These are phyloP conservation scores for Crotalus tigris DNA, from an alignment of 2,113 vertebrate genomes.

Conservation along the genomic window DNA sequence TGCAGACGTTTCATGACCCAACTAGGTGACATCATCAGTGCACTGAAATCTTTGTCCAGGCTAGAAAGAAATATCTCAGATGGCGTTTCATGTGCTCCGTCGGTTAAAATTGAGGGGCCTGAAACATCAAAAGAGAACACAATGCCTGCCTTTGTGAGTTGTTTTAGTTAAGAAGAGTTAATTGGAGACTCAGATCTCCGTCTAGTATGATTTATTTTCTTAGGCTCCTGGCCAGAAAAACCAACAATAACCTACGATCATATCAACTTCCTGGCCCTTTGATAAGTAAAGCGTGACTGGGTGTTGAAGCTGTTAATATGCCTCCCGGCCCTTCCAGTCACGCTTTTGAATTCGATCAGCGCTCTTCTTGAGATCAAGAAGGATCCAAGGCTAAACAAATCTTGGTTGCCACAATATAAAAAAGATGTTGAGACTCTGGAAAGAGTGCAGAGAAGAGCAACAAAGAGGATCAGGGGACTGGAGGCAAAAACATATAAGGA, in stretches of 20 bases:
- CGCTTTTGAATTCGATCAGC: not conserved
- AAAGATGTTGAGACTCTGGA: not conserved
- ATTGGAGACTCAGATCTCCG: not conserved
- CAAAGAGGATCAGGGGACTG: not conserved
- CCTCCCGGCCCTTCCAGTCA: not conserved
- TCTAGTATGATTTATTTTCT: not conserved
- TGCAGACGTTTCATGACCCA: not conserved
- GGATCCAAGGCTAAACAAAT: not conserved
- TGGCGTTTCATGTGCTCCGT: not conserved
- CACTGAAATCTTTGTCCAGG: not conserved
- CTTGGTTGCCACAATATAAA: not conserved
- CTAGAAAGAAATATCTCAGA: too few species aligned
- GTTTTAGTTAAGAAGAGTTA: not conserved
- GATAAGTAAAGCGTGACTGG: not conserved
- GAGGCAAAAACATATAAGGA: not conserved
- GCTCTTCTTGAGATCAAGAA: not conserved
- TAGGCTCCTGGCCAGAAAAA: not conserved
- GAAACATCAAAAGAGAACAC: not conserved
- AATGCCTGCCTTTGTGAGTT: accelerated
- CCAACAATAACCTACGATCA: not conserved
- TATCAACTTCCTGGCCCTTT: not conserved
- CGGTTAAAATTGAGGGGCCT: not conserved
- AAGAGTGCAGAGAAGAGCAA: not conserved
- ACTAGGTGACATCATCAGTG: not conserved
- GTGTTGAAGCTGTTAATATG: not conserved